Conservation (phyloP, 2,797 vertebrate genomes). For the Sitta carolinensis region DNA sequence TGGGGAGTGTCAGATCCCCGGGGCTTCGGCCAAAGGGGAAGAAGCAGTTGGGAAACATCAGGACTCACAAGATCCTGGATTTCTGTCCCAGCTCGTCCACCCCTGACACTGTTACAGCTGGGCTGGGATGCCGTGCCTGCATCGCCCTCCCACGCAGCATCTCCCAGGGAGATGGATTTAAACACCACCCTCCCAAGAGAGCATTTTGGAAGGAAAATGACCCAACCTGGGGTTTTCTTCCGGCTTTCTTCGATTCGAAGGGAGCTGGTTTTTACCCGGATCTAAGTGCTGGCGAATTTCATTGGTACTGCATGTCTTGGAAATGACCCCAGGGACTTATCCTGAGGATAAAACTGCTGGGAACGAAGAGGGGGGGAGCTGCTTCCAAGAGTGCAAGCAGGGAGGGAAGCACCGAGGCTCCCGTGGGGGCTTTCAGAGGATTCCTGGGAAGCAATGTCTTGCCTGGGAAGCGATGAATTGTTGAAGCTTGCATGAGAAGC, state of each 20-base stretch:
- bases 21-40: not conserved
- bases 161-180: not conserved
- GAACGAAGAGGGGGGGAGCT: not conserved
- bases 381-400: not conserved
- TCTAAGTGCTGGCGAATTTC: not conserved
- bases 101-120: rapidly evolving
- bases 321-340: not conserved
- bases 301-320: not conserved
- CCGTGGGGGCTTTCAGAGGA: not conserved
- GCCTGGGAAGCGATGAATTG: not conserved
- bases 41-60: rapidly evolving
- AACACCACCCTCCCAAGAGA: not conserved
- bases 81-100: not conserved
- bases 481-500: not conserved
- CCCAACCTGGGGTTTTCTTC: not conserved
- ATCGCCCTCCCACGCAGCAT: not conserved
- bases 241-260: not conserved
- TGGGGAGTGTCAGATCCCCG: rapidly evolving
- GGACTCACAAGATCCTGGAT: not conserved
- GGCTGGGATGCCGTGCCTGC: not conserved
- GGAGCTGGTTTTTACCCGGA: not conserved
- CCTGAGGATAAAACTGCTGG: not conserved
- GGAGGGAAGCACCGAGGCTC: not conserved
- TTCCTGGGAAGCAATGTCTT: not conserved
- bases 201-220: not conserved